Base-by-base conservation (phyloP, 2,888 invertebrate species). In the Scelioninae gen. 2 region DNA sequence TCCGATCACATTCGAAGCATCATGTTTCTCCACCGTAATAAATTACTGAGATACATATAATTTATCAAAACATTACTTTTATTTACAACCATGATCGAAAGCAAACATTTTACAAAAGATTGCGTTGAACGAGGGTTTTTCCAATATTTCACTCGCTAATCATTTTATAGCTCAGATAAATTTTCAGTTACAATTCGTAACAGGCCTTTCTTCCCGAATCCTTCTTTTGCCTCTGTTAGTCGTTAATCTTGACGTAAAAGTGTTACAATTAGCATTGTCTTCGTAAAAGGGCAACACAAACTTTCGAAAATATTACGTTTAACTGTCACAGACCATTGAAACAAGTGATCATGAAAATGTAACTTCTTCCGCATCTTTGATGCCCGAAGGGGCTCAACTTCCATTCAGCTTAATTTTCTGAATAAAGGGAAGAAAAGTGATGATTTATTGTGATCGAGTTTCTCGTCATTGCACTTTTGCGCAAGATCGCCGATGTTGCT, bases 11-110 rank as follows among this genome's bases (percentile, higher is more conserved):
- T 31, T 37, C 28, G 19, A 11, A 15, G 33, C 19, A 11, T 45
- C 43, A 10, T 46, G 13, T 28, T 39, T 41, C 5, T 7, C n/a
- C 16, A 15, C 28, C 6, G 50, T 15, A 63, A 63, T 63, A 70
- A 70, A 70, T 57, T n/a, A n/a, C n/a, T n/a, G n/a, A n/a, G n/a
- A n/a, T n/a, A n/a, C n/a, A n/a, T n/a, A n/a, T n/a, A n/a, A n/a
- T 45, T 22, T 41, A 6, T 6, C 25, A 25, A 35, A 50, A 64
- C 70, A 70, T 64, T 58, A 28, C 1, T 2, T 16, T 71, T 71
- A 71, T 71, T 71, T 71, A 71, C 18, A 65, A 60, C 71, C 41
- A 71, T 71, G 41, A 71, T 71, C 53, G 58, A 64, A 64, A 60
- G 65, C 46, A 65, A 71, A 71, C 31, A 60, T 39, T 19, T 13